Evolutionary conservation across 1,140 invertebrate genomes (phyloP), one percentile per base, ranked within the genome.

Genomic region (Drosophila takahashii): DNA sequence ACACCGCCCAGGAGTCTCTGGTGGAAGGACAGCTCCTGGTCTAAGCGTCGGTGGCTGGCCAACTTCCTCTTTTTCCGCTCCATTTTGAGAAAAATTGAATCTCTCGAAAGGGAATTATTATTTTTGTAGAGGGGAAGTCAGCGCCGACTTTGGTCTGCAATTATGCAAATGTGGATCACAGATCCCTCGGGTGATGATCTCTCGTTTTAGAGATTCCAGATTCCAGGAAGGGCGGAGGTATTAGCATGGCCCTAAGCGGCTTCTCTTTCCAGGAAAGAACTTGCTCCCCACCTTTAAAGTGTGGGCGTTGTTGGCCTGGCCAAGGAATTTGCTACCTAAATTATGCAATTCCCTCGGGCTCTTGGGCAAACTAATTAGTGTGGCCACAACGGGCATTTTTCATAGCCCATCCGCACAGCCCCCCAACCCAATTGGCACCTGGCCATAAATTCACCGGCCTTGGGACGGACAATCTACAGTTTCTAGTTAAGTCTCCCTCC

Each of bases 281-380:
- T 59, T 74, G 42, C 48, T 22, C 32, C 18, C 10, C 44, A 18
- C 34, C 47, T 51, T 32, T 44, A 29, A 39, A 80, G 84, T 87
- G 84, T 89, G 84, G 84, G 84, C 84, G 84, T 89, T 84, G 64
- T 77, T 54, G 22, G 60, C 59, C 41, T 18, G 48, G 59, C 34
- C 48, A 16, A 34, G 60, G 57, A 77, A 76, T 80, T 77, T 18
- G 54, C 76, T 87, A 89, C 83, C 83, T 87, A 83, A 87, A 89
- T 87, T 87, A 87, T 87, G 79, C 83, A 89, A 70, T 69, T 32
- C 84, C 83, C 81, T 59, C n/a, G 26, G 48, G 47, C 37, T 61
- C 42, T 47, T 53, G 42, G 51, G 15, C 62, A 86, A 89, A 87
- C 79, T 87, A 87, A 87, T 87, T 89, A 87, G 83, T 89, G 83